Conservation (phyloP, 2,888 invertebrate genomes). For the Osmoderma eremita region DNA sequence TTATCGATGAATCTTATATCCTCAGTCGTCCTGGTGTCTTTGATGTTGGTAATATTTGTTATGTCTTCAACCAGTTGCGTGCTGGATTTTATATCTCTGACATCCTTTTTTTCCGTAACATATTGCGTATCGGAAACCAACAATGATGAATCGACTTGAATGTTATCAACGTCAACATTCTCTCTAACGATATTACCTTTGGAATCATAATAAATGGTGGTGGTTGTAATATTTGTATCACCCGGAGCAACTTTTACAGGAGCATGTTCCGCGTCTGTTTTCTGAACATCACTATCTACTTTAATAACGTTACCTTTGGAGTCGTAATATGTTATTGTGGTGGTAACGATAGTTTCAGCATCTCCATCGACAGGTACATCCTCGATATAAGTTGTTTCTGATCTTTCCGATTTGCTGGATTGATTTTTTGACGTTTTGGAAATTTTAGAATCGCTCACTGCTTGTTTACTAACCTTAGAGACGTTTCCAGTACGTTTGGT, state of each 20-base stretch:
- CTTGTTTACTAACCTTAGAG: conserved; percentile 28
- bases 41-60: conserved; percentile 13
- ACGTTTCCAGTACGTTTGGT: conserved; percentile 12
- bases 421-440: conserved; percentile 38
- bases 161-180: conserved; percentile 54
- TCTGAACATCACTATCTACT: conserved; percentile 54
- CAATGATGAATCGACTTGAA: background rate
- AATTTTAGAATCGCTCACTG: conserved; percentile 34
- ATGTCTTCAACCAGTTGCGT: conserved; percentile 4
- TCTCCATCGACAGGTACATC: conserved; percentile 41
- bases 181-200: conserved; percentile 60
- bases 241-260: conserved; percentile 28
- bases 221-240: conserved; percentile 55
- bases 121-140: conserved; percentile 10
- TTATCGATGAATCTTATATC: conserved; percentile 2
- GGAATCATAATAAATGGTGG: conserved; percentile 61
- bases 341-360: conserved; percentile 51
- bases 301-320: conserved; percentile 60
- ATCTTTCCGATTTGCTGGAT: conserved; percentile 21
- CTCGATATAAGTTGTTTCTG: conserved; percentile 13
- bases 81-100: conserved; percentile 9
- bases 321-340: conserved; percentile 61
- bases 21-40: conserved; percentile 7
- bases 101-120: background rate
- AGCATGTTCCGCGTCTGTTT: conserved; percentile 48